A percentile compares a stretch with the other conserved stretches of the same genome.
These are phyloP conservation scores for Deilephila elpenor DNA, from an alignment of 2,888 invertebrate species.

Conservation along the genomic window DNA sequence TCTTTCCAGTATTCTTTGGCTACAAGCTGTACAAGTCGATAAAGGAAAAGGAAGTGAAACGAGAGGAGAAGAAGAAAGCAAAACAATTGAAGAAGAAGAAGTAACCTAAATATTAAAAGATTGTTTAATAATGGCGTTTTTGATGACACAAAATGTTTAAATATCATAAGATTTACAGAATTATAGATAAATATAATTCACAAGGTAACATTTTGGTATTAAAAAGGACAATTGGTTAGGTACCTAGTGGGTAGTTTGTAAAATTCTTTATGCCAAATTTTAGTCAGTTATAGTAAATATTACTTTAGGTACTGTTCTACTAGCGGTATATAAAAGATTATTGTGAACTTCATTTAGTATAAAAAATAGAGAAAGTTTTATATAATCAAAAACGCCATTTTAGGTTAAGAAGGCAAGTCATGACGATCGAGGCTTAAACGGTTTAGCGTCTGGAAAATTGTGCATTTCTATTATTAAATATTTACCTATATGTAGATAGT, in stretches of 20 bases:
- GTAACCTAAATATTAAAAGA: constrained; percentile 51
- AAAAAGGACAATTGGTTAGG: too few relatives aligned
- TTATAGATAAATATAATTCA: too few relatives aligned
- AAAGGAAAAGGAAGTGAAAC: constrained; percentile 89
- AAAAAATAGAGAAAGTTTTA: background rate
- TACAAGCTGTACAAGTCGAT: constrained; percentile 93
- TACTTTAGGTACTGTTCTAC: too few relatives aligned
- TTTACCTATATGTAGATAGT: background rate
- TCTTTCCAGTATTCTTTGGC: constrained; percentile 92
- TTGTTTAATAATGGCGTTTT: constrained; percentile 16
- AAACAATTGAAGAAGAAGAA: constrained; percentile 93
- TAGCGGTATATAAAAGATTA: too few relatives aligned
- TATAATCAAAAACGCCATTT: constrained; percentile 10
- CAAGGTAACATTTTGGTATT: too few relatives aligned
- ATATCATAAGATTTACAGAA: background rate
- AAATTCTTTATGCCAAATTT: background rate
- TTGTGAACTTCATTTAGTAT: too few relatives aligned
- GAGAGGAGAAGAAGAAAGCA: constrained; percentile 91
- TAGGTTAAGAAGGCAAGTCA: constrained; percentile 3
- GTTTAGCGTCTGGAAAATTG: constrained; percentile 10
- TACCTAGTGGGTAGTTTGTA: background rate
- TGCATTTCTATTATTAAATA: background rate
- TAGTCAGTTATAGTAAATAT: too few relatives aligned
- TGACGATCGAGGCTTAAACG: constrained; percentile 8
- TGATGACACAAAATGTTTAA: background rate